Conservation (phyloP, 2,113 vertebrate genomes). For the Castor canadensis region DNA sequence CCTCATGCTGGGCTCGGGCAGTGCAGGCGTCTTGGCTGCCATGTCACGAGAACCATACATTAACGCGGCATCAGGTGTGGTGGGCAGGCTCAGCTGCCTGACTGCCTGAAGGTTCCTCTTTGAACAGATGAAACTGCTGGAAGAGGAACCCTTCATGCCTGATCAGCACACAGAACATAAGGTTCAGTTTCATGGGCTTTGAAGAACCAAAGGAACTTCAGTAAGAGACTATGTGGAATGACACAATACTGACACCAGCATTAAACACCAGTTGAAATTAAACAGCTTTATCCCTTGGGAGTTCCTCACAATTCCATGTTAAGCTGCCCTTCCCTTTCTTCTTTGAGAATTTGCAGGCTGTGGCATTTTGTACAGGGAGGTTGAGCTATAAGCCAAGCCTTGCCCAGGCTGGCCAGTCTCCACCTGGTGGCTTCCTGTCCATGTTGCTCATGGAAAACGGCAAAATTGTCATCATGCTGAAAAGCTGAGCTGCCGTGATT, state of each 20-base stretch:
- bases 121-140: too few relatives aligned
- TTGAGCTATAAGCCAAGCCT: background rate
- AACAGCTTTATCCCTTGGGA: background rate
- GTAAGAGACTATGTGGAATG: background rate
- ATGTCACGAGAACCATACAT: accelerated
- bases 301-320: background rate
- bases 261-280: background rate
- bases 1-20: accelerated
- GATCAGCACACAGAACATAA: background rate
- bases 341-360: background rate
- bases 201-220: background rate
- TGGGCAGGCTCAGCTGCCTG: accelerated
- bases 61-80: accelerated
- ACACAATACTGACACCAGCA: background rate
- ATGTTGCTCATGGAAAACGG: background rate
- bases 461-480: background rate
- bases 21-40: background rate
- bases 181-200: background rate
- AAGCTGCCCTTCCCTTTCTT: background rate
- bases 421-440: accelerated
- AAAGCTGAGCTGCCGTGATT: background rate
- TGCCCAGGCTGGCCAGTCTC: accelerated
- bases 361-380: background rate
- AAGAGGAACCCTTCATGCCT: background rate
- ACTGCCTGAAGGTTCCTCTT: too few relatives aligned